Evolutionary conservation across 2,797 vertebrate species (phyloP), one percentile per base, ranked within the genome.

Genomic region (Columba guinea): DNA sequence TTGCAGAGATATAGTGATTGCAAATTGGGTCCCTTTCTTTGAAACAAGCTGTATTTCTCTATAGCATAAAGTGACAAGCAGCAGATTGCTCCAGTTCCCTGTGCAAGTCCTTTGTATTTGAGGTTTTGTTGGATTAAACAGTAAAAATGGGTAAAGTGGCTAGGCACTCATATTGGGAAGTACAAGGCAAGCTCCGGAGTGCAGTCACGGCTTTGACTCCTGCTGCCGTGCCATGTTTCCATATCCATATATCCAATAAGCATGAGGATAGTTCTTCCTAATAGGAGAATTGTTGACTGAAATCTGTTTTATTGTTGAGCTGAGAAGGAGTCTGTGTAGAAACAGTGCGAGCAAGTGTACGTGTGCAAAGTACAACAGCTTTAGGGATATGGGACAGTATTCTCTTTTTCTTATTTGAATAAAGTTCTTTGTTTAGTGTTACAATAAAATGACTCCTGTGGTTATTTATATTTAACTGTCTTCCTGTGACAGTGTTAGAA

Each of bases 401-500:
- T 71, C 15, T 24, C 26, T 26, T 86, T 86, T 68, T 81, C 39
- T 49, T 91, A 52, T n/a, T 86, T 35, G 22, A 86, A 75, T 81
- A 49, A 89, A 83, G 5, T 65, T 84, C 8, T 91, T 85, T 90
- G 55, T 71, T 80, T 55, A 71, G 27, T 35, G 37, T 74, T 94
- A 53, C 11, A 85, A 80, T 35, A 56, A 75, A 53, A 75, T 46
- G 0, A 62, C 34, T 80, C 23, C 41, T 67, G 20, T 62, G n/a
- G 30, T 77, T 90, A 58, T 87, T 91, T 91, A 44, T 74, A 94
- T 94, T 92, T 26, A 85, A 24, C 51, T 87, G 24, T n/a, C 14
- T 68, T 92, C 58, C 13, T 8, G 5, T 67, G 23, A 48, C 55
- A 53, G 44, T 48, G 30, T 73, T 87, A 87, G 55, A 76, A 90